Evolutionary conservation across 2,797 vertebrate species (phyloP).

Genomic region (Pelobates cultripes): DNA sequence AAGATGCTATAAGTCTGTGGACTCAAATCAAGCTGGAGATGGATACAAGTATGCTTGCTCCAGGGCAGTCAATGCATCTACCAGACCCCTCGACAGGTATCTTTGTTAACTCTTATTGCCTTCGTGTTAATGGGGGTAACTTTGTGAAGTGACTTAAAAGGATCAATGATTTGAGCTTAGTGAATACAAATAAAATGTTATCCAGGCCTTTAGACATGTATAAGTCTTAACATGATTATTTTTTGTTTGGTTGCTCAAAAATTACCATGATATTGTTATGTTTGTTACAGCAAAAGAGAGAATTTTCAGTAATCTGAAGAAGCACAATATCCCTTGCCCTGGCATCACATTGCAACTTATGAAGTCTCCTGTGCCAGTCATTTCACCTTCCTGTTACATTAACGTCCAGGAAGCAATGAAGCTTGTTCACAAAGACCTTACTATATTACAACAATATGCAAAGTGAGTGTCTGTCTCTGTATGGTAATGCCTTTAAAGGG

Average conservation of each 20-base stretch:
- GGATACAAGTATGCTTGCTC: constrained; percentile 55
- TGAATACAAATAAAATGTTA: no score
- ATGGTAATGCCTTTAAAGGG: no score
- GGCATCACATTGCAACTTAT: constrained; percentile 73
- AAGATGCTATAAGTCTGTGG: constrained; percentile 84
- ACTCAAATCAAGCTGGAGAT: constrained; percentile 72
- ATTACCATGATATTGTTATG: no score
- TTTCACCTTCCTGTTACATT: constrained; percentile 76
- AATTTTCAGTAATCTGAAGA: constrained; percentile 86
- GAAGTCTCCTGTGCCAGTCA: constrained; percentile 83
- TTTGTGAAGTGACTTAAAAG: no score
- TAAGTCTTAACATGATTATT: no score
- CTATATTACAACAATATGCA: constrained; percentile 84
- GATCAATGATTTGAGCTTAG: no score
- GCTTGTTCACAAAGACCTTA: constrained; percentile 81
- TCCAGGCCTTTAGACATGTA: no score
- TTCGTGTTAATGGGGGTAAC: no score
- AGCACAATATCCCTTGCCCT: constrained; percentile 79
- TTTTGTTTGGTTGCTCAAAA: no score
- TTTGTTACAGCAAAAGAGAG: constrained; percentile 81
- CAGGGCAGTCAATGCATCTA: constrained; percentile 74
- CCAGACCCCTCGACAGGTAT: constrained; percentile 83
- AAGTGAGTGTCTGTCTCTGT: constrained; percentile 71
- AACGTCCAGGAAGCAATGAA: constrained; percentile 76
- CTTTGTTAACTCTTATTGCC: no score